Evolutionary conservation across 2,113 vertebrate species (phyloP), one percentile per base, ranked within the genome.

Genomic region (Octodon degus): DNA sequence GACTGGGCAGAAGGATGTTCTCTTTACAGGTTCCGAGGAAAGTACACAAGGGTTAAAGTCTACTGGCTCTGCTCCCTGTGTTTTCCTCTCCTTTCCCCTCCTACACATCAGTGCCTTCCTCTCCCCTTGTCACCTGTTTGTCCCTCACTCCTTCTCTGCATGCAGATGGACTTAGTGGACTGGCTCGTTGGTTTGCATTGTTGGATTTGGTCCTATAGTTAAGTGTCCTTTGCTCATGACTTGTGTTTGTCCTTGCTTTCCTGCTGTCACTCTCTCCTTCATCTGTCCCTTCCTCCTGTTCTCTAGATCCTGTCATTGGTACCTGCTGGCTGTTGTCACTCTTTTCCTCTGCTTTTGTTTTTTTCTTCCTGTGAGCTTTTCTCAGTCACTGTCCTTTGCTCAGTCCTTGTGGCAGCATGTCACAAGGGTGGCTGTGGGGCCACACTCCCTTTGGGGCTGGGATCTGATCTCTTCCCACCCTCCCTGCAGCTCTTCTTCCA

Each of bases 401-500:
- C 20, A 30, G 60, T 62, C 79, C 40, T 60, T 16, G 27, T 24
- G 58, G 86, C 37, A 20, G 50, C 1, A 0, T 17, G 34, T 68
- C 89, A 2, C 58, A 20, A 20, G 47, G 17, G 67, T 32, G 37
- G 70, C 50, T 7, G 32, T 25, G 12, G 47, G 37, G 37, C 1
- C 22, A 5, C 12, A 58, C 22, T 25, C 25, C 12, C 24, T 24
- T 22, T 40, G 3, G 72, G 72, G 74, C 60, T 7, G 5, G 60
- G 17, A 0, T 53, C 37, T 92, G n/a, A 62, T n/a, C 24, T 12
- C 9, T 6, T 6, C n/a, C 0, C 9, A 13, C 25, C 34, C 25
- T 74, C 62, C 17, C 53, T 0, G 22, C 98, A 99, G 99, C 99
- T 99, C 0, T 99, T 99, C 96, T 99, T 99, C 98, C 99, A 99